These are phyloP conservation scores for Drosophila anceps DNA, from an alignment of 2,888 invertebrate species.

Conservation along the genomic window DNA sequence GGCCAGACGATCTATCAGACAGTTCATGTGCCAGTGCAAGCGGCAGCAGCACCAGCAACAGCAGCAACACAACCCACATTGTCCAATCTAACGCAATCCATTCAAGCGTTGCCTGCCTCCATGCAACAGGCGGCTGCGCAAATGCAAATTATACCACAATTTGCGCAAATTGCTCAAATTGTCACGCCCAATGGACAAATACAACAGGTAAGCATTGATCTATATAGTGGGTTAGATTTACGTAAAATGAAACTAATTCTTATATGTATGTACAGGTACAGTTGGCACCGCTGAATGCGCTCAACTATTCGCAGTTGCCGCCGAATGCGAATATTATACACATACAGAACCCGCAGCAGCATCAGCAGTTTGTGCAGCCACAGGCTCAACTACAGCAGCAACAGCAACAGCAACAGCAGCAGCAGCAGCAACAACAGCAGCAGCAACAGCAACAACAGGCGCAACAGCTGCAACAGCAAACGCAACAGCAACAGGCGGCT, in stretches of 20 bases:
- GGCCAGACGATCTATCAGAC: constrained; percentile 98
- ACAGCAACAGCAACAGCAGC: constrained; percentile 65
- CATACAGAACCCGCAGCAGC: constrained; percentile 81
- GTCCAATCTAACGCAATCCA: constrained; percentile 86
- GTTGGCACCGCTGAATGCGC: constrained; percentile 88
- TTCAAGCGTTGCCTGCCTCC: constrained; percentile 85
- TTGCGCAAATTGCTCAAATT: constrained; percentile 93
- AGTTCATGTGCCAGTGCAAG: constrained; percentile 96
- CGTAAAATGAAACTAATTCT: neutral
- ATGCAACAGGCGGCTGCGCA: constrained; percentile 83
- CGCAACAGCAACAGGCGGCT: constrained; percentile 62
- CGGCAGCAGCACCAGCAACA: constrained; percentile 87
- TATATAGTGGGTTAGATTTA: too few relatives aligned
- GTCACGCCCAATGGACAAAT: constrained; percentile 95
- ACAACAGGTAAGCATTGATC: constrained; percentile 89
- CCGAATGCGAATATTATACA: constrained; percentile 84
- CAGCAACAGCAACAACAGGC: constrained; percentile 58
- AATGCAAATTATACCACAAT: constrained; percentile 93
- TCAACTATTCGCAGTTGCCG: constrained; percentile 83
- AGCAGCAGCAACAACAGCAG: constrained; percentile 53
- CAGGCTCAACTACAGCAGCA: constrained; percentile 61
- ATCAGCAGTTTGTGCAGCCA: constrained; percentile 59
- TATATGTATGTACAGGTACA: constrained; percentile 89
- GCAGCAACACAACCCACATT: constrained; percentile 84
- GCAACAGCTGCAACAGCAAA: constrained; percentile 60